Base-by-base conservation (phyloP, 2,797 vertebrate species). In the Numenius phaeopus region DNA sequence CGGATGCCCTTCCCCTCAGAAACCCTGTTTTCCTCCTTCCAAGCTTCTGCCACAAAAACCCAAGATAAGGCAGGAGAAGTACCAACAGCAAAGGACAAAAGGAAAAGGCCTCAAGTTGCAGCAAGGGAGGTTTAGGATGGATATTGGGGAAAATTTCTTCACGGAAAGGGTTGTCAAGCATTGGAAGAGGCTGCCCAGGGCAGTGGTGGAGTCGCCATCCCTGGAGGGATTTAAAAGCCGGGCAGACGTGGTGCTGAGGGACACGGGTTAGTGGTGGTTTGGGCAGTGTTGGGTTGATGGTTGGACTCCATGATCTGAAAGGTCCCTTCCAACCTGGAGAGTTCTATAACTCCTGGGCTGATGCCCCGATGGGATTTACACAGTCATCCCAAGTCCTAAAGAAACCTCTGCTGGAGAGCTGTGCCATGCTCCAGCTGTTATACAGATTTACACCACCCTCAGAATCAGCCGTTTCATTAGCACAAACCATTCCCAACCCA, bases 291-390 rank as follows among this genome's bases (percentile, higher is more conserved):
- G 54, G 54, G 30, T n/a, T n/a, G 20, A 57, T 14, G 55, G 20
- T n/a, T 21, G 32, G 55, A 57, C 11, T 57, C 13, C 3, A 57
- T n/a, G 55, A 57, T 20, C 55, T 32, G 5, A 57, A n/a, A 22
- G 13, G 55, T 57, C 55, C n/a, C 55, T 57, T 57, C 32, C 55
- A 57, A n/a, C 55, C 32, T 5, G 21, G n/a, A 57, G 32, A 57
- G n/a, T n/a, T 57, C 55, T 21, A 6, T n/a, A 14, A 57, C 32
- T 18, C 42, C 42, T 12, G 23, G 52, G 37, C 17, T 1, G 44
- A 39, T 21, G 5, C n/a, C 19, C 44, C 1, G 0, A 3, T 0
- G 15, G 49, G 65, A 73, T 37, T 83, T 21, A 16, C 39, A 14
- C 5, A 20, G 37, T 10, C 6, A 5, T 11, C 40, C 29, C 2